Evolutionary conservation across 2,113 vertebrate species (phyloP).

Genomic region (Gobio gobio): DNA sequence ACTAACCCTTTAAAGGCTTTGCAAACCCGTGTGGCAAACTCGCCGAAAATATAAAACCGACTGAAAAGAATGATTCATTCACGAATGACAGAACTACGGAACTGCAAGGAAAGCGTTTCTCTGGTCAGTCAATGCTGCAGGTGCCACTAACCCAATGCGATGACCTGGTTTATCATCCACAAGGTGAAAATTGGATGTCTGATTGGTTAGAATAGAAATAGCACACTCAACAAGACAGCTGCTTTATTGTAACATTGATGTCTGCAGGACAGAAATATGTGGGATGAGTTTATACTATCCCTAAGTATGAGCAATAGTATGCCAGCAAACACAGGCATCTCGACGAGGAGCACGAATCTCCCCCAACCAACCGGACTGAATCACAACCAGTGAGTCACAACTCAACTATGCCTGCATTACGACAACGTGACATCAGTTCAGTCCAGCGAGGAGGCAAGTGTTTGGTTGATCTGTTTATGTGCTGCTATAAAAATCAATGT

Average conservation of each 20-base stretch:
- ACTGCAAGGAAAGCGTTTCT: too few species aligned
- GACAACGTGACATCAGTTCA: constrained; percentile 42
- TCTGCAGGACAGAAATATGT: neutral
- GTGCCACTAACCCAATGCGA: too few species aligned
- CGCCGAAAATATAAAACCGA: too few species aligned
- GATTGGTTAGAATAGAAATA: neutral
- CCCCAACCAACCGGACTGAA: constrained; percentile 2
- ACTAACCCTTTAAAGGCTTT: too few species aligned
- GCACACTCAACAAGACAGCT: neutral
- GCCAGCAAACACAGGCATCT: neutral
- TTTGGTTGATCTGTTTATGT: constrained; percentile 7
- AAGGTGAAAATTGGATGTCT: neutral
- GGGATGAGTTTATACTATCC: neutral
- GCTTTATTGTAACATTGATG: neutral
- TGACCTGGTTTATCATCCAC: neutral
- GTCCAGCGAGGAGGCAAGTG: neutral
- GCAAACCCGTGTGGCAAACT: too few species aligned
- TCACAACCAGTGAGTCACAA: constrained; percentile 37
- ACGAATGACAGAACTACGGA: too few species aligned
- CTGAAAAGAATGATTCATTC: too few species aligned
- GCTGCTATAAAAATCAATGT: constrained; percentile 22
- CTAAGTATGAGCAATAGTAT: neutral
- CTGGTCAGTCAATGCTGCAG: too few species aligned
- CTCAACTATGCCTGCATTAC: constrained; percentile 35
- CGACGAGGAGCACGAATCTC: neutral